Evolutionary conservation across 2,888 invertebrate species (phyloP), one percentile per base, ranked within the genome.

Genomic region (Eilema depressum): DNA sequence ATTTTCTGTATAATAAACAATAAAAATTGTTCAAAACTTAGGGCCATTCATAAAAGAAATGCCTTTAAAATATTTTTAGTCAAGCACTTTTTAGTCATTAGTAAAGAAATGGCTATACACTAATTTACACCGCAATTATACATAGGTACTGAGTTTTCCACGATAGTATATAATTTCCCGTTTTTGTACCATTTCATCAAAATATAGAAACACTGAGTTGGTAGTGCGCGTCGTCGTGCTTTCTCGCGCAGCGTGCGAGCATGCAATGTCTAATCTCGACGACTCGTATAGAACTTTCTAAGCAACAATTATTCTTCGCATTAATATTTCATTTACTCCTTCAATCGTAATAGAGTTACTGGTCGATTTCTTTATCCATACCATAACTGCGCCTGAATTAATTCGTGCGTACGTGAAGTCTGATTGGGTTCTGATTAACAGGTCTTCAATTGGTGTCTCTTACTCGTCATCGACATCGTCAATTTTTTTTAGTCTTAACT

Each of bases 291-390:
- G 89, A 93, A 95, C 95, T 95, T 95, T 95, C 95, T 95, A 95
- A 93, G 93, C 93, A 94, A 93, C 91, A 93, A 95, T 94, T 94
- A 93, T 91, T 91, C 92, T 93, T 92, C 91, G 89, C 94, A 95
- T 95, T 92, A 94, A 94, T 95, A 94, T 94, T 95, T 92, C 89
- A 94, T 94, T 92, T 90, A 86, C 87, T 90, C 87, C 88, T 89
- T 87, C 88, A 86, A 88, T 89, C 81, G 86, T 86, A 83, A 88
- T 88, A 85, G 83, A 86, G 89, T 88, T 84, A 86, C 75, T 76
- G 65, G 74, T 59, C 65, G 79, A 83, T 82, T 82, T 81, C 79
- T 78, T 79, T 80, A 80, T 77, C 75, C 75, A 83, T 81, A 77
- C 74, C 74, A 67, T 74, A 68, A 66, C 71, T 74, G 10, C 17